phyloP scores from a whole-genome alignment of 2,113 vertebrate species.

The Pterocles burchelli region DNA sequence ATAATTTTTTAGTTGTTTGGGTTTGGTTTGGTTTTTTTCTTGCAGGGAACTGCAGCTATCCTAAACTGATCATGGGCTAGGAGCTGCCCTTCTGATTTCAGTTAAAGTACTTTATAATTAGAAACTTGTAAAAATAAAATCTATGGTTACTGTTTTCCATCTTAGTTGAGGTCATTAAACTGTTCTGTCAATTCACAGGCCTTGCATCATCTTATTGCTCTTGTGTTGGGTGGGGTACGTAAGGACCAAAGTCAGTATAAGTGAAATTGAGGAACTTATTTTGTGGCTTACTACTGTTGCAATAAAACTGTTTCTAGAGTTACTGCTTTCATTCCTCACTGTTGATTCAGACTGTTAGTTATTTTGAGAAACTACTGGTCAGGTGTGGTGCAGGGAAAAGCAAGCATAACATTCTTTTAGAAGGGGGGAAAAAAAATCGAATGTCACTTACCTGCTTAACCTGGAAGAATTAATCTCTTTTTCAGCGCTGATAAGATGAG shows the following conservation, averaged over 20 bases:
- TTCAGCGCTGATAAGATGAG: neutral
- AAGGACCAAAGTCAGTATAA: neutral
- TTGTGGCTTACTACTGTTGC: neutral
- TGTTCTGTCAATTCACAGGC: neutral
- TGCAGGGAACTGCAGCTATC: neutral
- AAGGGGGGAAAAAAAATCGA: neutral
- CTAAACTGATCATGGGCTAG: neutral
- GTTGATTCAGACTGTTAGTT: neutral
- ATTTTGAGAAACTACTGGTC: neutral
- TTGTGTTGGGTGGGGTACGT: rapidly evolving
- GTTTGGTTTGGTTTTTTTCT: neutral
- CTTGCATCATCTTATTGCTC: neutral
- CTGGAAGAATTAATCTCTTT: neutral
- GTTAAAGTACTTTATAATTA: neutral
- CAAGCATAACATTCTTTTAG: neutral
- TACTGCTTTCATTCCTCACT: neutral
- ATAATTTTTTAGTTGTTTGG: neutral
- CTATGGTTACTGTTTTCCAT: neutral
- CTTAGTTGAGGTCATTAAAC: neutral
- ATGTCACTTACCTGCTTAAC: neutral
- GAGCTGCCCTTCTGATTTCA: neutral
- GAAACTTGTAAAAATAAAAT: neutral
- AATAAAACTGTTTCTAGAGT: neutral
- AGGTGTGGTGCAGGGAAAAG: neutral
- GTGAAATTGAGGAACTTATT: neutral